Conservation (phyloP, 2,113 vertebrate genomes). For the Periophthalmus modestus region DNA sequence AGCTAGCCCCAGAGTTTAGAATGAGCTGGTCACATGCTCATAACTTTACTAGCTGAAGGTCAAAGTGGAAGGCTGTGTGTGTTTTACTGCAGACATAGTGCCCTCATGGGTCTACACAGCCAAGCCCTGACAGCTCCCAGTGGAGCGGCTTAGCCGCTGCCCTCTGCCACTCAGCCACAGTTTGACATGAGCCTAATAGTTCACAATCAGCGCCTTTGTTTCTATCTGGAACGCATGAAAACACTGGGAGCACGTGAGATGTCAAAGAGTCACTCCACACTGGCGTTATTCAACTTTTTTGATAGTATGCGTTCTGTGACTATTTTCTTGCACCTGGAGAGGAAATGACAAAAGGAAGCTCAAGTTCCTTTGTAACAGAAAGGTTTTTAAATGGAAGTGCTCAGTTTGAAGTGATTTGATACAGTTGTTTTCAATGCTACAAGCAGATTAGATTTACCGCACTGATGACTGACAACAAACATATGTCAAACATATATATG, state of each 20-base stretch:
- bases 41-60: background rate
- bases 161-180: slow-evolving; percentile 38
- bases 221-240: slow-evolving; percentile 21
- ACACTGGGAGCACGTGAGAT: slow-evolving; percentile 22
- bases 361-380: slow-evolving; percentile 71
- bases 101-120: slow-evolving; percentile 2
- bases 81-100: background rate
- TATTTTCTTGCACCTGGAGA: slow-evolving; percentile 73
- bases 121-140: slow-evolving; percentile 25
- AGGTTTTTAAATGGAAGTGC: slow-evolving; percentile 56
- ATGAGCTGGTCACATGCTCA: background rate
- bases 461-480: background rate
- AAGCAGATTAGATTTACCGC: background rate
- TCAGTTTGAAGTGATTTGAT: slow-evolving; percentile 16
- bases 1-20: background rate
- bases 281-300: slow-evolving; percentile 19
- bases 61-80: background rate
- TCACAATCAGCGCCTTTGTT: slow-evolving; percentile 38
- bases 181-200: slow-evolving; percentile 50
- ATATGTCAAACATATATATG: background rate
- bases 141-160: slow-evolving; percentile 30
- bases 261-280: slow-evolving; percentile 31
- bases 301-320: slow-evolving; percentile 24
- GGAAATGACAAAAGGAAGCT: slow-evolving; percentile 78
- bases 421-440: slow-evolving; percentile 2